Evolutionary conservation across 2,797 vertebrate genomes (phyloP), one percentile per base, ranked within the genome.

Genomic region (Clarias pachynema): DNA sequence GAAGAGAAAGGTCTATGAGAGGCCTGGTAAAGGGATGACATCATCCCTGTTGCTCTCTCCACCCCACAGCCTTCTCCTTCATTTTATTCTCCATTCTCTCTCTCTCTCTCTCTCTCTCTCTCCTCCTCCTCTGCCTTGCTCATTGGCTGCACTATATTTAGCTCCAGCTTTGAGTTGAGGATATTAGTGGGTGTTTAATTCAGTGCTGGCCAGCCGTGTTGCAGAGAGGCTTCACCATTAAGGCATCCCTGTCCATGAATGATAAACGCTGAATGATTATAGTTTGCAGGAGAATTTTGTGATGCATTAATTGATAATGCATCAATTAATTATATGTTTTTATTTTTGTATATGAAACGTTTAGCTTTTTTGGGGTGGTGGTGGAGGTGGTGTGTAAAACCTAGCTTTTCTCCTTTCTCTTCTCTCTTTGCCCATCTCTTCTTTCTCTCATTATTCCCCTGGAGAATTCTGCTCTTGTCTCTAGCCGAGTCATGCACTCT

Each of bases 31-130:
- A 83, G 49, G 74, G 82, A 89, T 85, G 83, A 90, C 86, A 87
- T 88, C 85, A 65, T 89, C 87, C 84, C 83, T 88, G 83, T 77
- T 73, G 79, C 84, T 89, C 89, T 85, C 90, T 91, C 91, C 89
- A 91, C 90, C 87, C 85, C 79, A 73, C 70, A 78, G 77, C 77
- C 77, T 60, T 83, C 78, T 87, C 77, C 60, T 75, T 79, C 69
- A 84, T 75, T 86, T 86, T 66, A 57, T 83, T 83, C 77, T 40
- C 40, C 62, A 72, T 81, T 79, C 79, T 85, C 70, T 87, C 83
- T 84, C 81, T 84, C 85, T 83, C 82, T 85, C 79, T 86, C 74
- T 84, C 87, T 89, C 66, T 83, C 49, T 79, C 79, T 85, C 70
- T 87, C 83, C 82, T 87, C 49, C 62, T 63, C 82, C 63, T 75